These are phyloP conservation scores for Meliscaeva auricollis DNA, from an alignment of 2,888 invertebrate genomes.

Conservation along the genomic window DNA sequence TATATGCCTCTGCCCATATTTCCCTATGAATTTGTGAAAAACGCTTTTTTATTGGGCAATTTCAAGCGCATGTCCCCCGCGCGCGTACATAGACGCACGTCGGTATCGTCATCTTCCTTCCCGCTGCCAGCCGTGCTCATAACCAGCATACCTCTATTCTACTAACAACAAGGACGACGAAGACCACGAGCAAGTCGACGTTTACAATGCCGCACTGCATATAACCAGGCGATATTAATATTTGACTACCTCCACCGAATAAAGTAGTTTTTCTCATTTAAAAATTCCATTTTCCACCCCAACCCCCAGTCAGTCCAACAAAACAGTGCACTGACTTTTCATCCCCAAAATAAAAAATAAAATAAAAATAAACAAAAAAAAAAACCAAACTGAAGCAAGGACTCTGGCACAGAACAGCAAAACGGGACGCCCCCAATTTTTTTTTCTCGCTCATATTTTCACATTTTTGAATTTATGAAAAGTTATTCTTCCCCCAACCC, in stretches of 20 bases:
- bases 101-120: slow-evolving; percentile 56
- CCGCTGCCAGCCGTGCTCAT: too few species aligned
- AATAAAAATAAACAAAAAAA: slow-evolving; percentile 17
- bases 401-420: slow-evolving; percentile 35
- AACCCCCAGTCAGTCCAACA: neutral
- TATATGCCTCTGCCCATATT: slow-evolving; percentile 79
- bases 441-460: slow-evolving; percentile 74
- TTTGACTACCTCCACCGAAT: slow-evolving; percentile 74
- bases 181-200: neutral
- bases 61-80: slow-evolving; percentile 79
- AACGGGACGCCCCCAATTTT: slow-evolving; percentile 74
- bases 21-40: slow-evolving; percentile 79
- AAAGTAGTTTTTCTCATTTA: slow-evolving; percentile 66
- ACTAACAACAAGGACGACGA: neutral
- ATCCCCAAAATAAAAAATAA: slow-evolving; percentile 50
- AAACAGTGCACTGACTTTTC: slow-evolving; percentile 73
- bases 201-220: slow-evolving; percentile 74
- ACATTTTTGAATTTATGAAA: slow-evolving; percentile 76
- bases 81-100: slow-evolving; percentile 77
- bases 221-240: slow-evolving; percentile 73
- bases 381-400: slow-evolving; percentile 22
- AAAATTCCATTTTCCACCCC: slow-evolving; percentile 49
- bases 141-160: neutral
- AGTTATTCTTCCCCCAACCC: slow-evolving; percentile 57
- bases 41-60: slow-evolving; percentile 80